Evolutionary conservation across 2,113 vertebrate genomes (phyloP).

Genomic region (Crocuta crocuta): DNA sequence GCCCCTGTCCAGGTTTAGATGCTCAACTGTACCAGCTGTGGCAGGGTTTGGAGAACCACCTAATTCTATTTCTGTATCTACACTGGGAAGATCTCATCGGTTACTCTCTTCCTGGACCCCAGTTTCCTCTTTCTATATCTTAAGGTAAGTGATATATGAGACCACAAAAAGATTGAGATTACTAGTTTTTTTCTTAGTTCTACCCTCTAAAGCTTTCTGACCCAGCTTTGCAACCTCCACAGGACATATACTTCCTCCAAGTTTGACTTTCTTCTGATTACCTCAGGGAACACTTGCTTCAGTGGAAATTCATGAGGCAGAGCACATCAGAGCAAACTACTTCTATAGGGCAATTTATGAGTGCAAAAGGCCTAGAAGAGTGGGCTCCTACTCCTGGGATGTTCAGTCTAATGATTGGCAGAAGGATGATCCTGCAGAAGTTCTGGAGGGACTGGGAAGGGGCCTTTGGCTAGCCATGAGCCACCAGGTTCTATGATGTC

Average conservation of each 20-base stretch:
- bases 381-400: background rate
- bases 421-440: background rate
- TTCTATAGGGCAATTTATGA: background rate
- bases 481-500: background rate
- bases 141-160: background rate
- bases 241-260: background rate
- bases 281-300: background rate
- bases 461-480: rapidly evolving
- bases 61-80: background rate
- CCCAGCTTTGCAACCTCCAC: background rate
- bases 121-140: background rate
- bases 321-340: background rate
- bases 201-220: background rate
- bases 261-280: background rate
- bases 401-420: background rate
- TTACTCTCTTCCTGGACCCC: background rate
- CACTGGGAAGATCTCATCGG: background rate
- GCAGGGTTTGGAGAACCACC: background rate
- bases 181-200: background rate
- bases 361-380: background rate
- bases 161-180: background rate
- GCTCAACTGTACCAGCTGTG: background rate
- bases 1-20: background rate
- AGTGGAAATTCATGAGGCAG: background rate
- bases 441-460: background rate